A percentile compares a stretch with the other conserved stretches of the same genome.
Conservation (phyloP, 1,140 invertebrate genomes). For the Coelopa frigida region DNA sequence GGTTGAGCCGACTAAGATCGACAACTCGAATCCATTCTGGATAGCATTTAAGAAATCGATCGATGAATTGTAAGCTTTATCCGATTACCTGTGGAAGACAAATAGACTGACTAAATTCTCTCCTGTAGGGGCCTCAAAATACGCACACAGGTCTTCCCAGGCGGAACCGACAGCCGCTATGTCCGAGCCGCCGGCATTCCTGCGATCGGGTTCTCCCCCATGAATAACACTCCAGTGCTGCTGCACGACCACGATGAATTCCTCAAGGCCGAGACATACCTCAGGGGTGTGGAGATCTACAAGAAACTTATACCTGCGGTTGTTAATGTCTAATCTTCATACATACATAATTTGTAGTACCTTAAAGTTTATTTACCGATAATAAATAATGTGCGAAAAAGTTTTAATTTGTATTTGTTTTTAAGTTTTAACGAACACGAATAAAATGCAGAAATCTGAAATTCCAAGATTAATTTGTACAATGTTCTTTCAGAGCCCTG, state of each 20-base stretch:
- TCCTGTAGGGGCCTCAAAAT: slow-evolving; percentile 47
- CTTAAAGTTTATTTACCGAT: no score
- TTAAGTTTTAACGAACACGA: no score
- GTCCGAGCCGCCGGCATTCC: slow-evolving; percentile 60
- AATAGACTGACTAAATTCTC: background rate
- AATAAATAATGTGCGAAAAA: no score
- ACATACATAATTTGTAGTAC: no score
- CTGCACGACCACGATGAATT: slow-evolving; percentile 77
- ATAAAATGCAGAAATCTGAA: no score
- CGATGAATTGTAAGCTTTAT: slow-evolving; percentile 46
- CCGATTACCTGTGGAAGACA: no score
- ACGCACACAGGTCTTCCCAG: slow-evolving; percentile 62
- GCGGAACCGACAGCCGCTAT: slow-evolving; percentile 66
- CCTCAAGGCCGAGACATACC: slow-evolving; percentile 61
- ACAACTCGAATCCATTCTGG: slow-evolving; percentile 69
- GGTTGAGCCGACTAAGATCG: slow-evolving; percentile 56
- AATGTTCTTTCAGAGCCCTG: slow-evolving; percentile 13
- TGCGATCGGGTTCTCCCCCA: slow-evolving; percentile 77
- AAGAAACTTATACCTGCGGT: slow-evolving; percentile 48
- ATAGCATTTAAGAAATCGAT: slow-evolving; percentile 57
- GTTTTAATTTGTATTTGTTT: no score
- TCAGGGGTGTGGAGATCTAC: slow-evolving; percentile 69
- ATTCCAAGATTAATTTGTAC: background rate
- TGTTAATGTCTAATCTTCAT: slow-evolving; percentile 46
- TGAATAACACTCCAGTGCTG: slow-evolving; percentile 69